Base-by-base conservation (phyloP, 2,888 invertebrate genomes). In the Troglohyphantes excavatus region DNA sequence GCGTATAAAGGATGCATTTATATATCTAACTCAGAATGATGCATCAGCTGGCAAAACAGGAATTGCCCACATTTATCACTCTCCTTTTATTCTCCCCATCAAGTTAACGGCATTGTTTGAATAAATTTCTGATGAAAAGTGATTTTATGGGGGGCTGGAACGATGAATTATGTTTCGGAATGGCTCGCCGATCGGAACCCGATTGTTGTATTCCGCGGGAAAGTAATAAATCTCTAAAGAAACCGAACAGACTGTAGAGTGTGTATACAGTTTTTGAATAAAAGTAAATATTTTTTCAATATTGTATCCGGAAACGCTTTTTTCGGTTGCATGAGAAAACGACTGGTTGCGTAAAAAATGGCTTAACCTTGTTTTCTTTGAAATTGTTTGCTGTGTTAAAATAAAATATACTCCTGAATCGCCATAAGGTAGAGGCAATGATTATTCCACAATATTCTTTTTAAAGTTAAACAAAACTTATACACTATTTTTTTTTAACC, bases 51-150 rank as follows among this genome's bases (percentile, higher is more conserved):
- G 61, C 63, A 73, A 73, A 83, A 73, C 83, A 83, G 73, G 83
- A 83, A 83, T 83, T 83, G 73, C 83, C 73, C n/a, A 33, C 63
- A 83, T 83, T 83, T 73, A 83, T 83, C 83, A 73, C 63, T 29
- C 0, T 46, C 19, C 46, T 73, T 83, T 33, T 46, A n/a, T 59
- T 72, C 27, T 70, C 61, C 43, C 78, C 29, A 27, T 63, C 61
- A 73, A 63, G 61, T 27, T 73, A 29, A 73, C 73, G 65, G 63
- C 72, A 73, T 83, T 83, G 83, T 83, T 83, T 83, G 73, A 83
- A 83, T 83, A 83, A 83, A 83, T 83, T 83, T 73, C 21, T 27
- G 83, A 73, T 83, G 83, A 83, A 83, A 83, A 83, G 83, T 73
- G 83, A 73, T 83, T 83, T 73, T 73, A 73, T 72, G 61, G 63